Base-by-base conservation (phyloP, 2,797 vertebrate species). In the Poeciliopsis presidionis region DNA sequence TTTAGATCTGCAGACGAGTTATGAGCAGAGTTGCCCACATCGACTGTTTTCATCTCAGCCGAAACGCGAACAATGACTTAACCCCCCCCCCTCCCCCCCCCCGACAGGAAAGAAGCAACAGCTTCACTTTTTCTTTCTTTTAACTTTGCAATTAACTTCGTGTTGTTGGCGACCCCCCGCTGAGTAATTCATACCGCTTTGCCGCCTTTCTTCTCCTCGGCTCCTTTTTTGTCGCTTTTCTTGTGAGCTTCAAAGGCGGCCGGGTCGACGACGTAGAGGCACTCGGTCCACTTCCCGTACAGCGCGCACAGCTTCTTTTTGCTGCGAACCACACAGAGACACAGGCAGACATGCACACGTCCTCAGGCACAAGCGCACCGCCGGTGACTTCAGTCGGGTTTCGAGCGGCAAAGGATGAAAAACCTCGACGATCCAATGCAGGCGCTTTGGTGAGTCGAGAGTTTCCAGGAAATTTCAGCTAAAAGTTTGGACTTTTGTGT, bases 281-380 rank as follows among this genome's bases (percentile, higher is more conserved):
- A 98, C 82, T 99, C 98, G 0, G 98, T 99, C 98, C 98, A 99
- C 89, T 99, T 99, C 75, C 98, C 98, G 22, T 99, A 99, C 20
- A 99, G 95, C 0, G 97, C 96, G 75, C 96, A 97, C 12, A 97
- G 92, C 86, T 97, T 99, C 96, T 96, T 99, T 92, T 99, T 99
- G 93, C 98, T 99, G 94, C 12, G 18, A 43, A 73, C 75, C 67
- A 74, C 45, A 55, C 22, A 76, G 55, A 77, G 30, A 65, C 14
- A 75, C 59, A 75, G 16, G 74, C 30, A 65, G 46, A 84, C 43
- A 83, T 73, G 14, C 55, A 73, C 53, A 83, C 14, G 49, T 22
- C 69, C 25, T 59, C 46, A 83, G 76, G 22, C 55, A 73, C 53
- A 84, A 67, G 79, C 74, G n/a, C 30, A n/a, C 30, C 12, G 28